phyloP scores from a whole-genome alignment of 2,113 vertebrate species.

The Crotalus viridis region DNA sequence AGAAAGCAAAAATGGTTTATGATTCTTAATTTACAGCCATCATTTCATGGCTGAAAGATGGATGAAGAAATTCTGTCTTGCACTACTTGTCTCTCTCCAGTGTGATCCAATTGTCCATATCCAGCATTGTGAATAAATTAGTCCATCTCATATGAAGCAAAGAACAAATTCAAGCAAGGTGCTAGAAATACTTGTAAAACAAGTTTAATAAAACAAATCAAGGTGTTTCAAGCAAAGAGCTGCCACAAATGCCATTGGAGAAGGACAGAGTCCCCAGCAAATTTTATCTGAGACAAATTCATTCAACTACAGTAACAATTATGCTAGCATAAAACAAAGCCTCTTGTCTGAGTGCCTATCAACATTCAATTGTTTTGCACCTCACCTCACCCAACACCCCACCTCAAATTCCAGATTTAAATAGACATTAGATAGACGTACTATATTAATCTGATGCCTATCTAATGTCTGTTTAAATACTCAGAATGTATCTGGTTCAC shows the following conservation, averaged over 20 bases:
- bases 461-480: no score
- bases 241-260: neutral
- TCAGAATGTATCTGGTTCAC: neutral
- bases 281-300: neutral
- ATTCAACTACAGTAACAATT: neutral
- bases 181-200: neutral
- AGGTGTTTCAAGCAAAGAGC: neutral
- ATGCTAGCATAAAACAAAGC: neutral
- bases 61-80: neutral
- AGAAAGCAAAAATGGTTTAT: neutral
- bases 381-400: neutral
- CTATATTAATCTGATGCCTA: no score
- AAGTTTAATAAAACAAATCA: neutral
- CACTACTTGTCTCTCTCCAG: neutral
- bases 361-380: neutral
- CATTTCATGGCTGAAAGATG: neutral
- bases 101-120: neutral
- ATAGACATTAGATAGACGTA: neutral
- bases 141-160: neutral
- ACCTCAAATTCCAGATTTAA: constrained; percentile 4
- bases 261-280: neutral
- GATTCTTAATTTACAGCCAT: constrained; percentile 1
- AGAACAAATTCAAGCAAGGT: neutral
- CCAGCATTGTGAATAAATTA: neutral
- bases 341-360: neutral